Conservation (phyloP, 1,140 invertebrate genomes). For the Drosophila sp. region DNA sequence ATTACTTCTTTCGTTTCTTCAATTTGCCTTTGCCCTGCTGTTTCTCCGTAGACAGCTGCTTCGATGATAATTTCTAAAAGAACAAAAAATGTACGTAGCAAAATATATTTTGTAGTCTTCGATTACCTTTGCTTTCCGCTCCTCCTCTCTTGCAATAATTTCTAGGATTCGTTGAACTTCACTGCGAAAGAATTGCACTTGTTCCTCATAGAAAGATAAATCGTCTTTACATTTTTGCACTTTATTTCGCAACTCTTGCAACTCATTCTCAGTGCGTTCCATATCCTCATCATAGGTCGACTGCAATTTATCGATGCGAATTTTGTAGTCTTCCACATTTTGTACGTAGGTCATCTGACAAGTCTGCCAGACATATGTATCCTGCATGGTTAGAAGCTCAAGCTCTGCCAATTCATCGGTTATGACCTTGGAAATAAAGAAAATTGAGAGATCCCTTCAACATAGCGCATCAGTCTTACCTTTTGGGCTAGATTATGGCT, state of each 20-base stretch:
- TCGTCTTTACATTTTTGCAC: constrained; percentile 52
- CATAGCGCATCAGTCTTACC: constrained; percentile 6
- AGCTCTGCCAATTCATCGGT: constrained; percentile 32
- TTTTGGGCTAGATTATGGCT: neutral
- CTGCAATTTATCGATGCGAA: constrained; percentile 25
- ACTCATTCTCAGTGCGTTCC: constrained; percentile 18
- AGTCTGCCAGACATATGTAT: constrained; percentile 13
- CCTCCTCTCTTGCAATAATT: constrained; percentile 6
- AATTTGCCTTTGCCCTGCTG: neutral
- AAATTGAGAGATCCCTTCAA: neutral
- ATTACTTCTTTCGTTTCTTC: neutral
- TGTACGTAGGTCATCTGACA: neutral
- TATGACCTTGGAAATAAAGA: constrained; percentile 23
- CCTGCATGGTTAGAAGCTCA: constrained; percentile 5
- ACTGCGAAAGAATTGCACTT: constrained; percentile 30
- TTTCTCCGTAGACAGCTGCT: neutral
- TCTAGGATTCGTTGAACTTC: constrained; percentile 34
- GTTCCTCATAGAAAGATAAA: constrained; percentile 17
- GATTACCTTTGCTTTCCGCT: constrained; percentile 12
- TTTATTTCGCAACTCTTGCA: constrained; percentile 17
- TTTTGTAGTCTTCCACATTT: constrained; percentile 26
- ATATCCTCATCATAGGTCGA: constrained; percentile 33
- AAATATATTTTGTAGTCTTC: neutral
- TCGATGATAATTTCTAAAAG: neutral
- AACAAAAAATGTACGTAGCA: neutral